Evolutionary conservation across 1,140 invertebrate species (phyloP).

Genomic region (Littorina saxatilis): DNA sequence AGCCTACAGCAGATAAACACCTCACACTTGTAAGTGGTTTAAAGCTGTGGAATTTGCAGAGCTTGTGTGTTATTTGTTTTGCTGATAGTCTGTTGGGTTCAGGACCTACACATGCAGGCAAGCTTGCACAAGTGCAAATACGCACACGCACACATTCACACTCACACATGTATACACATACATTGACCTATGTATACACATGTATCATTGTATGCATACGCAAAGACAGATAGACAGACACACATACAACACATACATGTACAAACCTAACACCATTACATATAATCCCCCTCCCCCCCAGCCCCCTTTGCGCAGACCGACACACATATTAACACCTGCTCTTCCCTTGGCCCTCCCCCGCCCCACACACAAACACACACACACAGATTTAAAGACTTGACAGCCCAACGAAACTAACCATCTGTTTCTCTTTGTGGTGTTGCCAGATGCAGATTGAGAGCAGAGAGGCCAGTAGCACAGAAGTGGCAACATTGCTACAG

Average conservation of each 20-base stretch:
- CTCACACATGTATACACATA: neutral
- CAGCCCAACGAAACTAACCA: neutral
- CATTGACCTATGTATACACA: neutral
- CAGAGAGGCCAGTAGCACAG: constrained; percentile 26
- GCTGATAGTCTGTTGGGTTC: neutral
- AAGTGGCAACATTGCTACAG: constrained; percentile 45
- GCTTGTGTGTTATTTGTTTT: neutral
- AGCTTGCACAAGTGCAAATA: neutral
- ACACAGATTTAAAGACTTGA: too few species aligned
- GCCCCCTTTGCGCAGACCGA: too few species aligned
- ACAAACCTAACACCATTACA: too few species aligned
- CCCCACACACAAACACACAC: neutral
- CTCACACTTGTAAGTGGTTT: neutral
- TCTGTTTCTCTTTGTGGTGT: neutral
- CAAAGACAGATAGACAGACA: too few species aligned
- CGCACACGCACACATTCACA: neutral
- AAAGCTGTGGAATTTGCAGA: neutral
- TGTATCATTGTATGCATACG: too few species aligned
- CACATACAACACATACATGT: too few species aligned
- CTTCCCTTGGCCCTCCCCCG: neutral
- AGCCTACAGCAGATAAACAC: neutral
- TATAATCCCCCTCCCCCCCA: too few species aligned
- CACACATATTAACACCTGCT: too few species aligned
- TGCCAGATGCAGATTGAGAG: constrained; percentile 36
- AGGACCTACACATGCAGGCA: neutral